These are phyloP conservation scores for Xenus cinereus DNA, from an alignment of 2,113 vertebrate species.

Conservation along the genomic window DNA sequence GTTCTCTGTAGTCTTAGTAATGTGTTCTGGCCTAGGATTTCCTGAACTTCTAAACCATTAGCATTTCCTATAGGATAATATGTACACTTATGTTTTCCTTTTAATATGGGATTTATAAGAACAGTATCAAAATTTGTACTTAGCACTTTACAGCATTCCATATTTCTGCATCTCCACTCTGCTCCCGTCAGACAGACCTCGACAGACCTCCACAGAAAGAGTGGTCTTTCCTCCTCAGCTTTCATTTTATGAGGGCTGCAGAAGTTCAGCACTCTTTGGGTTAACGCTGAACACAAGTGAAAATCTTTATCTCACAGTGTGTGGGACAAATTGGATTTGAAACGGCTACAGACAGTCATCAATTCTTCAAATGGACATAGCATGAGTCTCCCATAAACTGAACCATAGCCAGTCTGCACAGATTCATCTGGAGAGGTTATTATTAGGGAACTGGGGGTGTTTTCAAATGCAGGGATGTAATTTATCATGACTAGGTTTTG, in stretches of 20 bases:
- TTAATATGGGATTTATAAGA: not conserved
- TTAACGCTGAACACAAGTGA: slow-evolving; percentile 15
- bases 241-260: not conserved
- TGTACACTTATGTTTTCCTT: not conserved
- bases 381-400: not conserved
- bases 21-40: not conserved
- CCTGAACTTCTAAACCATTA: not conserved
- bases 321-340: slow-evolving; percentile 49
- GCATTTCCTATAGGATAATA: not conserved
- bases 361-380: slow-evolving; percentile 48
- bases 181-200: not conserved
- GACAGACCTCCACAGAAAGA: not conserved
- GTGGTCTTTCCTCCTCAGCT: not conserved
- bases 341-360: not conserved
- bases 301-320: slow-evolving; percentile 49
- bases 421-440: slow-evolving; percentile 33
- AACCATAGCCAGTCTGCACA: not conserved
- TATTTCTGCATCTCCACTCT: not conserved
- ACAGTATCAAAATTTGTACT: not conserved
- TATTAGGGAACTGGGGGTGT: slow-evolving; percentile 9
- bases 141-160: not conserved
- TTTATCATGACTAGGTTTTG: slow-evolving; percentile 46
- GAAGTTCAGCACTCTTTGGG: not conserved
- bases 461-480: slow-evolving; percentile 28
- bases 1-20: not conserved